Evolutionary conservation across 2,888 invertebrate genomes (phyloP), one percentile per base, ranked within the genome.

Genomic region (Conchocele bisecta): DNA sequence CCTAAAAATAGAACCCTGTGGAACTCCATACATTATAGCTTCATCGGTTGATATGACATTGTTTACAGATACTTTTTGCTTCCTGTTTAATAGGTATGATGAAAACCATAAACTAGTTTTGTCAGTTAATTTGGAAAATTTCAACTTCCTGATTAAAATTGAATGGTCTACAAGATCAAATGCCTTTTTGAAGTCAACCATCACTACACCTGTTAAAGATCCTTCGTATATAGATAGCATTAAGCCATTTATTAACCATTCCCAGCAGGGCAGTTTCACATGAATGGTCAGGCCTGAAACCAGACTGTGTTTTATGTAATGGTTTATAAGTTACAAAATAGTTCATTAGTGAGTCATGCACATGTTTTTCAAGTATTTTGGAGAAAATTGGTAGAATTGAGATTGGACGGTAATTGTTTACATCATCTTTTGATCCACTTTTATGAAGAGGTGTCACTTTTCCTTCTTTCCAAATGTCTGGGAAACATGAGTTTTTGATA

Each of bases 181-280:
- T n/a, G n/a, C n/a, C 46, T 46, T 46, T 20, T 46, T 46, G 24
- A 46, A 46, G 28, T 46, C 46, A 7, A 46, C 46, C 46, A 46
- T 46, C 26, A 26, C 9, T 4, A 46, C 46, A 20, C 24, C 26
- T 4, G 46, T n/a, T n/a, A n/a, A n/a, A n/a, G n/a, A n/a, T n/a
- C n/a, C n/a, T n/a, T n/a, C n/a, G n/a, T n/a, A n/a, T n/a, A n/a
- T n/a, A n/a, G n/a, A n/a, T n/a, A n/a, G n/a, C n/a, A n/a, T n/a
- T n/a, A n/a, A n/a, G n/a, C n/a, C n/a, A n/a, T n/a, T n/a, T n/a
- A n/a, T n/a, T n/a, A n/a, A n/a, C n/a, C n/a, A n/a, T n/a, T n/a
- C n/a, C n/a, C n/a, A n/a, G n/a, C n/a, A n/a, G n/a, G n/a, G n/a
- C 46, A 4, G 46, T 46, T 46, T 46, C 46, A 46, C 46, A 46